Evolutionary conservation across 1,140 invertebrate species (phyloP).

Genomic region (Hylaeus volcanicus): DNA sequence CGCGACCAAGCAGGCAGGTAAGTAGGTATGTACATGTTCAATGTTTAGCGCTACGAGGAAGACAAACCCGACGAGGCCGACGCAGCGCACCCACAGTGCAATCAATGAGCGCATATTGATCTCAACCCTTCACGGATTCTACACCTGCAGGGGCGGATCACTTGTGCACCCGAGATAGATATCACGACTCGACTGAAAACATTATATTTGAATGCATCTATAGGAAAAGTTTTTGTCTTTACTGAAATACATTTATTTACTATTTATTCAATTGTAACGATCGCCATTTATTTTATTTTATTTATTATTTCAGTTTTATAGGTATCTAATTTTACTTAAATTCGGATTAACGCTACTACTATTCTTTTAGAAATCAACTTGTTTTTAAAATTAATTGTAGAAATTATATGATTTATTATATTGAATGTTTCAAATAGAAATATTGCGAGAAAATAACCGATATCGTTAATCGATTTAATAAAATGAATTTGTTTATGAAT

Average conservation of each 20-base stretch:
- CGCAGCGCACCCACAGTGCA: conserved; percentile 63
- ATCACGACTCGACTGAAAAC: not conserved
- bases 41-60: conserved; percentile 31
- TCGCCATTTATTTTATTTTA: not conserved
- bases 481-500: not conserved
- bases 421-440: too few relatives aligned
- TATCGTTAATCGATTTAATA: not conserved
- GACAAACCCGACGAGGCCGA: conserved; percentile 47
- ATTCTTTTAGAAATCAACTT: not conserved
- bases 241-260: too few relatives aligned
- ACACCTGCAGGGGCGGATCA: conserved; percentile 64
- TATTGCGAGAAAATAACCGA: too few relatives aligned
- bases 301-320: too few relatives aligned
- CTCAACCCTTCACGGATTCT: conserved; percentile 67
- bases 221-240: not conserved
- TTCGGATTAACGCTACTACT: not conserved
- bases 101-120: conserved; percentile 74
- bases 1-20: not conserved
- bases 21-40: conserved; percentile 10
- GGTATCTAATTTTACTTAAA: not conserved
- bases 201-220: not conserved
- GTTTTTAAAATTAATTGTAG: not conserved
- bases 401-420: not conserved
- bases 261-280: not conserved
- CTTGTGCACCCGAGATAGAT: conserved; percentile 27